phyloP scores from a whole-genome alignment of 92 coral and sea anemone species.

The Metridium senile region DNA sequence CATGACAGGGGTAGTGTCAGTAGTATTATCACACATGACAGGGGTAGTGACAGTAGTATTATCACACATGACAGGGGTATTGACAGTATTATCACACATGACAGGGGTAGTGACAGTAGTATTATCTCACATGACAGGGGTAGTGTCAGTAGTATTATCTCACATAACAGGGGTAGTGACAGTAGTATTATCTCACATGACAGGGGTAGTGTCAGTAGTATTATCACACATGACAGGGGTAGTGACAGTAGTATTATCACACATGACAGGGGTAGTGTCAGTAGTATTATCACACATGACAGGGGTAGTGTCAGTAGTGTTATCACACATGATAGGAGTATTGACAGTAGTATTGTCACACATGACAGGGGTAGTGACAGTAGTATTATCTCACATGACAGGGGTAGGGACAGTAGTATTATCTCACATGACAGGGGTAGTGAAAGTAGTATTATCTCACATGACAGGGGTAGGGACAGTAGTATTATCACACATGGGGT shows the following conservation, averaged over 20 bases:
- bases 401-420: background rate
- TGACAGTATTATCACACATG: background rate
- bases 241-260: background rate
- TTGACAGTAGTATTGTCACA: background rate
- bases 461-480: too few relatives aligned
- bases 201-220: background rate
- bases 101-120: background rate
- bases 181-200: constrained; percentile 23
- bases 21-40: constrained; percentile 1
- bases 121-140: constrained; percentile 24
- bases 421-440: constrained; percentile 1
- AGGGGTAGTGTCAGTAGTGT: constrained; percentile 1
- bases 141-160: background rate
- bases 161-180: constrained; percentile 1
- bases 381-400: constrained; percentile 22
- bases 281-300: background rate
- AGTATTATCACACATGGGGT: background rate
- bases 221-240: constrained; percentile 1
- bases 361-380: constrained; percentile 4
- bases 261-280: background rate
- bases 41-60: constrained; percentile 1
- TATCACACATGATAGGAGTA: background rate
- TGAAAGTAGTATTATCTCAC: constrained; percentile 19
- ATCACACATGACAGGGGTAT: background rate
- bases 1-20: background rate